These are phyloP conservation scores for Hippocampus guttulatus DNA, from an alignment of 2,113 vertebrate genomes.

Conservation along the genomic window DNA sequence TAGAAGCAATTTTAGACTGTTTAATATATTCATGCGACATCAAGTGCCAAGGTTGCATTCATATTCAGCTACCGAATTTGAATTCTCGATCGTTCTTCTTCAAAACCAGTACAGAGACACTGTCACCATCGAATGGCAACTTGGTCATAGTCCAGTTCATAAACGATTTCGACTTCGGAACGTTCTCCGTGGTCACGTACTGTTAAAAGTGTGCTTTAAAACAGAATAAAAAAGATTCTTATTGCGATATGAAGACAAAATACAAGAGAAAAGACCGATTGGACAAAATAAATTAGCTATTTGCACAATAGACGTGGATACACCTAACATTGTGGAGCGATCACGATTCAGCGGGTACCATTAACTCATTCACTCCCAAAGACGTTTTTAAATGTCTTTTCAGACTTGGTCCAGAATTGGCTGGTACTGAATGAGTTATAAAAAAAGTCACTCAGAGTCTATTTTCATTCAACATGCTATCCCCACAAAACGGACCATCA, in stretches of 20 bases:
- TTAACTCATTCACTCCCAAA: too few species aligned
- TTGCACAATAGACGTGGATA: not conserved
- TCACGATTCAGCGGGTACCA: not conserved
- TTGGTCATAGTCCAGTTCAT: not conserved
- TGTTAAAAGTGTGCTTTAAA: not conserved
- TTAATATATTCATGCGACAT: constrained; percentile 13
- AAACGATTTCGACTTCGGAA: not conserved
- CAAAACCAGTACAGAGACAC: not conserved
- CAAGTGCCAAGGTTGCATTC: constrained; percentile 20
- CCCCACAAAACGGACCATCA: not conserved
- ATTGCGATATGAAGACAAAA: too few species aligned
- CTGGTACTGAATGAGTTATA: too few species aligned
- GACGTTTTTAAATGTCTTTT: too few species aligned
- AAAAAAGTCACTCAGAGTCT: not conserved
- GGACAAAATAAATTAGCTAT: too few species aligned
- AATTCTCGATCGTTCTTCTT: constrained; percentile 6
- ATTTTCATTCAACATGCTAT: not conserved
- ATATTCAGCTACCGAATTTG: constrained; percentile 11
- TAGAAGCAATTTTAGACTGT: constrained; percentile 16
- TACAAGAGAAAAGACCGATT: too few species aligned
- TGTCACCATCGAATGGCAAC: not conserved
- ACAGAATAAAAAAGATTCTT: too few species aligned
- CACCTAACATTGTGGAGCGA: not conserved
- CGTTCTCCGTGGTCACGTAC: not conserved
- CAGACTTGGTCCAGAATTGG: too few species aligned